These are phyloP conservation scores for Paraplagusia blochii DNA, from an alignment of 2,113 vertebrate species.

Conservation along the genomic window DNA sequence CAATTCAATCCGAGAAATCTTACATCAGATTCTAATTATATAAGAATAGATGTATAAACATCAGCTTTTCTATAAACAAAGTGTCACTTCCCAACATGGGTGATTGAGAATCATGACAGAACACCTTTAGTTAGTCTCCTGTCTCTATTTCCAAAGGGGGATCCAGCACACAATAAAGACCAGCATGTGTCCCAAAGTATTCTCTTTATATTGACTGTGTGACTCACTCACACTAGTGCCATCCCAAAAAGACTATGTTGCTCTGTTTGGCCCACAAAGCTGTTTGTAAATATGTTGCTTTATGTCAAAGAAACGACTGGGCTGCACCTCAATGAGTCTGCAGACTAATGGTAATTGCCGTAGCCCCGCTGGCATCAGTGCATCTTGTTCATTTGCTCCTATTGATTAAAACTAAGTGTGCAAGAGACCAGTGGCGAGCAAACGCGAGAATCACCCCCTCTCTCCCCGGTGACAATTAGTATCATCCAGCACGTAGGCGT, in stretches of 20 bases:
- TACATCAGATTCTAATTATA: no score
- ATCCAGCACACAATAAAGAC: neutral
- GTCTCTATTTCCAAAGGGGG: no score
- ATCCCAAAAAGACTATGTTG: neutral
- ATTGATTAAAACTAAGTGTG: conserved; percentile 70
- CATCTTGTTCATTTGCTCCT: conserved; percentile 67
- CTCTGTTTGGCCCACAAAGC: conserved; percentile 14
- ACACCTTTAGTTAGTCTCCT: no score
- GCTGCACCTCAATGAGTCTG: conserved; percentile 48
- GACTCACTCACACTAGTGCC: conserved; percentile 31
- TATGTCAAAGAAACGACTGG: conserved; percentile 50
- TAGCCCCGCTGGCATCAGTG: conserved; percentile 57
- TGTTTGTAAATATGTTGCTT: conserved; percentile 41
- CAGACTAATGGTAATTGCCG: conserved; percentile 67
- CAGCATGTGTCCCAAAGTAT: conserved; percentile 1
- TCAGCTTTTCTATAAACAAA: no score
- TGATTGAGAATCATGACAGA: no score
- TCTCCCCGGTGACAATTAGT: conserved; percentile 60
- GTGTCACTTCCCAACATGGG: no score
- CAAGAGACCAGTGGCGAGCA: conserved; percentile 65
- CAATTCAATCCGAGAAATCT: no score
- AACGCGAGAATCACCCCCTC: conserved; percentile 68
- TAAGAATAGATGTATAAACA: no score
- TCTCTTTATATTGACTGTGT: conserved; percentile 12
- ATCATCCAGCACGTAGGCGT: conserved; percentile 55